Evolutionary conservation across 1,140 invertebrate species (phyloP).

Genomic region (Sycophaga agraensis): DNA sequence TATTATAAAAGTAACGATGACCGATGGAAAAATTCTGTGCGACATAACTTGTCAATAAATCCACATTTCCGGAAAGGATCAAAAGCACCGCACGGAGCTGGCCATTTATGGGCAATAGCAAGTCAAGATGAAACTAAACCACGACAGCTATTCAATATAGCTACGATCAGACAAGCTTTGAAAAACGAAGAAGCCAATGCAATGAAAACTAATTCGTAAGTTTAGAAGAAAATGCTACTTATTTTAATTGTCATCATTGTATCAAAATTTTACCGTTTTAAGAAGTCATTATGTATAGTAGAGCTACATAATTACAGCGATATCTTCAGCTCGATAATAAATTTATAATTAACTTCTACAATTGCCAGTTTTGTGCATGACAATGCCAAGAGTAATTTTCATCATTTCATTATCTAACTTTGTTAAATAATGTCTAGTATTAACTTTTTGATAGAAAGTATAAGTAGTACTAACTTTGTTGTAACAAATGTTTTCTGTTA

Average conservation of each 20-base stretch:
- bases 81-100: constrained; percentile 79
- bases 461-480: no score
- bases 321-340: no score
- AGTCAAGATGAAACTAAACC: constrained; percentile 61
- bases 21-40: constrained; percentile 87
- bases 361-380: no score
- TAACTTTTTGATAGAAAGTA: no score
- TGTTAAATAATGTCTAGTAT: no score
- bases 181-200: constrained; percentile 29
- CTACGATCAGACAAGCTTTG: constrained; percentile 37
- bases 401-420: no score
- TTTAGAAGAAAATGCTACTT: constrained; percentile 3
- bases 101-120: constrained; percentile 82
- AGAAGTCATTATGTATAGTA: neutral
- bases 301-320: no score
- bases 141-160: constrained; percentile 39
- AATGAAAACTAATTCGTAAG: constrained; percentile 4
- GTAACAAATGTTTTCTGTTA: no score
- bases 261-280: neutral
- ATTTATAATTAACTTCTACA: no score
- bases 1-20: constrained; percentile 86
- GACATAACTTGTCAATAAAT: constrained; percentile 86
- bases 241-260: neutral
- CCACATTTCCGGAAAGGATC: constrained; percentile 85
- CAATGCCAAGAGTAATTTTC: no score